Conservation (phyloP, 2,113 vertebrate species). For the Etia nguti region DNA sequence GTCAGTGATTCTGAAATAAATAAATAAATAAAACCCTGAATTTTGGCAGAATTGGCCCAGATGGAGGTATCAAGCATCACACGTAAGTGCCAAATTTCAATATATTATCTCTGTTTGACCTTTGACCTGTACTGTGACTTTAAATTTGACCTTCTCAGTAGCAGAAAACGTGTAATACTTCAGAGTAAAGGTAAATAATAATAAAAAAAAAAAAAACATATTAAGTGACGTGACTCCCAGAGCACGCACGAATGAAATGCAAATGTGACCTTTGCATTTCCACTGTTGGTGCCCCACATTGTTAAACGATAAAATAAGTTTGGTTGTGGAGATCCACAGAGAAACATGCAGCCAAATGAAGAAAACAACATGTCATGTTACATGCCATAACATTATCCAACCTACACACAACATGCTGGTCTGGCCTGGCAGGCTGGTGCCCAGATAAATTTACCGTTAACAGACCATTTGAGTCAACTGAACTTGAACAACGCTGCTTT, state of each 20-base stretch:
- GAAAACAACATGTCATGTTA: background rate
- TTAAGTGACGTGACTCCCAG: background rate
- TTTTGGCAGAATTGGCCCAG: background rate
- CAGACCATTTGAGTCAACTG: background rate
- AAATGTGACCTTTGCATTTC: background rate
- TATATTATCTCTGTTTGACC: background rate
- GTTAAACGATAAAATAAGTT: background rate
- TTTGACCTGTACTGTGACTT: rapidly evolving
- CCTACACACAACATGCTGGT: background rate
- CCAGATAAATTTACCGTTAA: background rate
- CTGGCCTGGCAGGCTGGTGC: background rate
- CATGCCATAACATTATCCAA: background rate
- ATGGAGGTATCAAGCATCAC: background rate
- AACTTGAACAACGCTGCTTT: background rate
- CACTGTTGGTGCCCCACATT: background rate
- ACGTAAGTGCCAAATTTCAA: background rate
- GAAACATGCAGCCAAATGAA: background rate
- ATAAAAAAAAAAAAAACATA: too few species aligned
- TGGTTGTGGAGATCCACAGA: background rate
- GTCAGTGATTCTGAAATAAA: background rate
- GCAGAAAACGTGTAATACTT: background rate
- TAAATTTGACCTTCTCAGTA: rapidly evolving
- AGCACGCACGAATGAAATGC: rapidly evolving
- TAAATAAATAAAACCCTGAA: background rate
- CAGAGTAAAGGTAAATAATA: too few species aligned